Conservation (phyloP, 2,797 vertebrate species). For the Malacoraja senta region DNA sequence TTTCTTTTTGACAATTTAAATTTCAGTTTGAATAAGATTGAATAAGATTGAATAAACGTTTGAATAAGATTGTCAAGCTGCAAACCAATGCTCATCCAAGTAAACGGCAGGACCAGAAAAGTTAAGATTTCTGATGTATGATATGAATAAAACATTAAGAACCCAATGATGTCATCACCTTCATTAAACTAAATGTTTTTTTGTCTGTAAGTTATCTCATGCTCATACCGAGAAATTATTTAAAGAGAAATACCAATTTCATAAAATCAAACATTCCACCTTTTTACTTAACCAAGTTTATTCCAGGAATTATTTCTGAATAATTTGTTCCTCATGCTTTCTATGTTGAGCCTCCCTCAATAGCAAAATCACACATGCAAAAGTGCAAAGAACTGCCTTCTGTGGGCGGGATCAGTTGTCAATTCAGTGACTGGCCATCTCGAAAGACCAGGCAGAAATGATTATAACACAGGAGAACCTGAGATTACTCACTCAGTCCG, state of each 20-base stretch:
- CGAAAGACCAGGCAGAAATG: not conserved
- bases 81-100: not conserved
- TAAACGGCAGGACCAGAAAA: not conserved
- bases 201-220: not conserved
- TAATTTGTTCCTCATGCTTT: not conserved
- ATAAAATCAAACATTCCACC: not conserved
- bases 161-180: not conserved
- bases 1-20: not conserved
- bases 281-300: not conserved
- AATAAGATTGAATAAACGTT: no score
- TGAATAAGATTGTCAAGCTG: not conserved
- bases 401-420: not conserved
- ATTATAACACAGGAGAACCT: not conserved
- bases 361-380: not conserved
- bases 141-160: not conserved
- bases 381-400: slow-evolving; percentile 13
- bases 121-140: no score
- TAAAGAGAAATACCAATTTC: not conserved
- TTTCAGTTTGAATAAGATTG: not conserved
- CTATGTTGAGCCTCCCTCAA: not conserved
- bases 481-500: not conserved
- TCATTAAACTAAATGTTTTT: not conserved
- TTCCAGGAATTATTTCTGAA: not conserved
- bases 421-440: not conserved
- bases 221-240: not conserved